Percentiles rank a stretch among this genome's conserved stretches.
phyloP scores from a whole-genome alignment of 2,113 vertebrate species.

The Bagarius yarrelli region DNA sequence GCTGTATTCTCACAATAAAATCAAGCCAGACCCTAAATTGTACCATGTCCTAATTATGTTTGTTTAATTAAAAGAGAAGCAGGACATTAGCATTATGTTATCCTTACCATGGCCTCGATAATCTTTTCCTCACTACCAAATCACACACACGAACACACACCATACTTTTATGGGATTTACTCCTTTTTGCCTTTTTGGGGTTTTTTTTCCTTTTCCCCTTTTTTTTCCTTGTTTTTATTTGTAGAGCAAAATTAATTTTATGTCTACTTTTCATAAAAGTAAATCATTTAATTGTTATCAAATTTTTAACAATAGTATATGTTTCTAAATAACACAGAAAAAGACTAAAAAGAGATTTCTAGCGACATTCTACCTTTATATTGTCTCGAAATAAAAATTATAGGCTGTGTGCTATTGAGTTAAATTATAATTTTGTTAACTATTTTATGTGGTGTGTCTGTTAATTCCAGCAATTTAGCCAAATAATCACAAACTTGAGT shows the following conservation, averaged over 20 bases:
- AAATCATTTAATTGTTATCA: too few relatives aligned
- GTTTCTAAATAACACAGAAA: too few relatives aligned
- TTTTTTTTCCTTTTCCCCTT: too few relatives aligned
- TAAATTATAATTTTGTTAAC: background rate
- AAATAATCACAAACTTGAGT: background rate
- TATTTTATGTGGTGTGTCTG: background rate
- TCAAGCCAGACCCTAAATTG: constrained; percentile 62
- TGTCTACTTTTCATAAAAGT: too few relatives aligned
- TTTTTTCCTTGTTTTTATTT: too few relatives aligned
- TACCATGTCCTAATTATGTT: constrained; percentile 68
- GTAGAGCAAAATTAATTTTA: too few relatives aligned
- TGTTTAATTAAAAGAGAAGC: constrained; percentile 72
- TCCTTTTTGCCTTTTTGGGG: constrained; percentile 63
- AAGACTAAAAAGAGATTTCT: background rate
- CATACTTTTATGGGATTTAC: constrained; percentile 29
- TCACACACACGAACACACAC: constrained; percentile 15
- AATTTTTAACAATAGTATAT: too few relatives aligned
- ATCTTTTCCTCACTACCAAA: background rate
- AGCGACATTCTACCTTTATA: background rate
- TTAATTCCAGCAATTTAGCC: background rate
- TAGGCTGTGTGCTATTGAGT: background rate
- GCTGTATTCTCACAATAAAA: constrained; percentile 61
- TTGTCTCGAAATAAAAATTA: background rate
- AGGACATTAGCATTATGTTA: constrained; percentile 59
- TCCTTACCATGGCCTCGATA: constrained; percentile 53